phyloP scores from a whole-genome alignment of 2,797 vertebrate species.

The Mus spretus region DNA sequence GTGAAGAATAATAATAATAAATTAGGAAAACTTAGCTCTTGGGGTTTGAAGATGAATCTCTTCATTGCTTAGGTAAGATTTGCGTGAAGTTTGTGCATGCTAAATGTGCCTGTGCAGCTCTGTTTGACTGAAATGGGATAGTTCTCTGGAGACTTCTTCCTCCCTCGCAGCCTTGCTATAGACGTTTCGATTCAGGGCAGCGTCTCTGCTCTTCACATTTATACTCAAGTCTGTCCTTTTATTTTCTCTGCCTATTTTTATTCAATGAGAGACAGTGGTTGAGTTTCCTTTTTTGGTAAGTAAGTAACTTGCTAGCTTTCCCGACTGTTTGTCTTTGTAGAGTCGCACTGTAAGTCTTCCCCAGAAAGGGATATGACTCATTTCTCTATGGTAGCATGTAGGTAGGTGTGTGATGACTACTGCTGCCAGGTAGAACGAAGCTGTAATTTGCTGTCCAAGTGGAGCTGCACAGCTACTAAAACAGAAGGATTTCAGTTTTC shows the following conservation, averaged over 20 bases:
- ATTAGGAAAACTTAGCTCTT: constrained; percentile 55
- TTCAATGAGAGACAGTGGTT: constrained; percentile 42
- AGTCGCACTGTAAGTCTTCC: constrained; percentile 51
- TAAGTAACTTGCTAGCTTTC: constrained; percentile 60
- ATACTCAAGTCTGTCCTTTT: constrained; percentile 66
- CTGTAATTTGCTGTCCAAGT: not conserved
- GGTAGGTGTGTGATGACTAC: constrained; percentile 78
- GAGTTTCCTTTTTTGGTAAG: constrained; percentile 69
- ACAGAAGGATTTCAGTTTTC: constrained; percentile 61
- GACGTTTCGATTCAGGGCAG: constrained; percentile 49
- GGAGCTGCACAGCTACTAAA: constrained; percentile 63
- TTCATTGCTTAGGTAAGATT: constrained; percentile 47
- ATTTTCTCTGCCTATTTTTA: constrained; percentile 73
- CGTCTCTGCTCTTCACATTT: constrained; percentile 41
- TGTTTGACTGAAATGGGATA: not conserved
- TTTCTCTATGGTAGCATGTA: constrained; percentile 68
- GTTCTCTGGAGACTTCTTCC: not conserved
- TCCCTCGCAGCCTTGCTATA: not conserved
- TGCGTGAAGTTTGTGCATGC: constrained; percentile 35
- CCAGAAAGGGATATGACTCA: constrained; percentile 78
- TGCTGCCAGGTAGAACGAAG: constrained; percentile 77
- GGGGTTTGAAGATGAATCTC: not conserved
- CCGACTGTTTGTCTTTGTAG: constrained; percentile 52
- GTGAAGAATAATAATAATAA: not conserved
- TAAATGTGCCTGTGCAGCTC: not conserved